Evolutionary conservation across 2,797 vertebrate genomes (phyloP).

Genomic region (Diplodus sargus): DNA sequence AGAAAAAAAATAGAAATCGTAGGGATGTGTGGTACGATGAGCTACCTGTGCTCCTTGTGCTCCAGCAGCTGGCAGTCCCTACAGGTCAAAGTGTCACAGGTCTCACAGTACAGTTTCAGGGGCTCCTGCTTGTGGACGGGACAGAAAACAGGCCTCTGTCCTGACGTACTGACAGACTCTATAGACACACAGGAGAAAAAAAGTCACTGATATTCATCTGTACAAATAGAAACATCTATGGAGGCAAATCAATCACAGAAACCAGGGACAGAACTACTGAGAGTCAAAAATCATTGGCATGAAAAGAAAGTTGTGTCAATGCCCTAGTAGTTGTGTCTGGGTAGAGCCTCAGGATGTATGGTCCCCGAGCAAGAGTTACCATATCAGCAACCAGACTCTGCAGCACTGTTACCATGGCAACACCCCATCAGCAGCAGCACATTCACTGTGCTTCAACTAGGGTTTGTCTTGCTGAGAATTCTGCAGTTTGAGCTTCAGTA

Average conservation of each 20-base stretch:
- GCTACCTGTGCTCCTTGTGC: slow-evolving; percentile 98
- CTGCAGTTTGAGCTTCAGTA: slow-evolving; percentile 17
- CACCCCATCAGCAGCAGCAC: slow-evolving; percentile 47
- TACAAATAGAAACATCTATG: background rate
- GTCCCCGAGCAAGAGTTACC: slow-evolving; percentile 33
- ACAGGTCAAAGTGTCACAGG: slow-evolving; percentile 98
- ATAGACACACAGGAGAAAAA: slow-evolving; percentile 61
- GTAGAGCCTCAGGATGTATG: slow-evolving; percentile 19
- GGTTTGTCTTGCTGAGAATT: slow-evolving; percentile 28
- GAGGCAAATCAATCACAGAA: background rate
- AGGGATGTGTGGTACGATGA: background rate
- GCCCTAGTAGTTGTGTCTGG: background rate
- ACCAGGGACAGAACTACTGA: background rate
- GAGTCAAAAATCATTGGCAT: background rate
- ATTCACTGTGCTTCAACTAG: slow-evolving; percentile 23
- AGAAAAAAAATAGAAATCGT: background rate
- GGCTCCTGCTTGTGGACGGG: slow-evolving; percentile 98
- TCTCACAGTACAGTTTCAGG: slow-evolving; percentile 98
- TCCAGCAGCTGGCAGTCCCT: slow-evolving; percentile 98
- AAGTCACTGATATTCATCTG: background rate
- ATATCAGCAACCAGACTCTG: slow-evolving; percentile 49
- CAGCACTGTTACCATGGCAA: slow-evolving; percentile 73
- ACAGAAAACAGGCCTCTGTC: slow-evolving; percentile 97
- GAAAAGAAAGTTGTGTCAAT: background rate
- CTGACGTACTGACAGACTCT: slow-evolving; percentile 92